Evolutionary conservation across 2,797 vertebrate genomes (phyloP), one percentile per base, ranked within the genome.

Genomic region (Numenius phaeopus): DNA sequence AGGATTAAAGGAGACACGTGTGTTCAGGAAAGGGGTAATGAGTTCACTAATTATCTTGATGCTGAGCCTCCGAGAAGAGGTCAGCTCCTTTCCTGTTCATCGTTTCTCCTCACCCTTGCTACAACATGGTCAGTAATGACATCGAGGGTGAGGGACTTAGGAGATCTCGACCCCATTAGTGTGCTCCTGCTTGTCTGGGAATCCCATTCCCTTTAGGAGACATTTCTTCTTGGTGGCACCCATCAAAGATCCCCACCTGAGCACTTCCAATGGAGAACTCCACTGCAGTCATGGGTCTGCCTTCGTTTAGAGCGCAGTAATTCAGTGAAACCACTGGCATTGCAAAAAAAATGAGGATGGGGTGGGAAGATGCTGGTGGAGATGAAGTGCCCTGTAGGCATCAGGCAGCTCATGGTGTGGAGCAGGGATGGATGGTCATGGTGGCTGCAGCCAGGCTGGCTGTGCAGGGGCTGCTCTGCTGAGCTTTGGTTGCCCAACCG

Each of bases 271-370:
- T 10, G 19, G 9, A 37, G 19, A 7, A 10, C n/a, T 40, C 5
- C 0, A 2, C 37, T 39, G 39, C 37, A 50, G 26, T 15, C 27
- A 37, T 5, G 37, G 21, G 26, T 49, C 52, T 72, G 52, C 65
- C 24, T 65, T 72, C 2, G 0, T 30, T 75, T 37, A 12, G 26
- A 18, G 9, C 0, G 1, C 49, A 27, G 15, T 30, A 46, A 67
- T 40, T 61, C 30, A 3, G 39, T 47, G 61, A 55, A 85, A 54
- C 47, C 37, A 18, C 54, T 27, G 54, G 22, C 22, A 14, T 24
- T 32, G 30, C 37, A 39, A 26, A 64, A 64, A 52, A 44, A 9
- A 32, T 27, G 30, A 58, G 57, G 37, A 14, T 17, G 50, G 58
- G 52, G 24, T 4, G 30, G n/a, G 44, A 50, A 39, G 49, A 42